Evolutionary conservation across 35 echinoderm and acorn worm genomes (phyloP), one percentile per base, ranked within the genome.

Genomic region (Acanthaster planci): DNA sequence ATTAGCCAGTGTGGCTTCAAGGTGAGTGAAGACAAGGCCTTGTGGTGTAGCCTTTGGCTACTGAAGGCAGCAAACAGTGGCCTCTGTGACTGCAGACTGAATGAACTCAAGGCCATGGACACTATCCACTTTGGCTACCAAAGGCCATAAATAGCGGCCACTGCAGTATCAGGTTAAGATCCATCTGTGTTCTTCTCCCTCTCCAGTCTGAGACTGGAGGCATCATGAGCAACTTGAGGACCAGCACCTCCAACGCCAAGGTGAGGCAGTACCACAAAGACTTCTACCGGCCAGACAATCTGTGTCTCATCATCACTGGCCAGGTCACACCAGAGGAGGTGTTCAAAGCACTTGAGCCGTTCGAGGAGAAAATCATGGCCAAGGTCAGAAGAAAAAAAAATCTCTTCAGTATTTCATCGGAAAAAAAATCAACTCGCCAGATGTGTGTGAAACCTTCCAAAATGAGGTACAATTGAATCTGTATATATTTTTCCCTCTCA

Each of bases 171-270:
- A n/a, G n/a, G n/a, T n/a, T n/a, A n/a, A n/a, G n/a, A n/a, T n/a
- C n/a, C n/a, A n/a, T n/a, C n/a, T n/a, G n/a, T n/a, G n/a, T n/a
- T n/a, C n/a, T n/a, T n/a, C n/a, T n/a, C n/a, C n/a, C n/a, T n/a
- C n/a, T n/a, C n/a, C n/a, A 98, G 95, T 93, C 91, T 7, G 95
- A 98, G 51, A 98, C 95, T 26, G 95, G 95, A 2, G 95, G 95
- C 39, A 98, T 98, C 51, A 98, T 98, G 95, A 55, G 76, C 8
- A 98, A 98, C 58, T 86, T 98, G 15, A 38, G 95, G 36, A 76
- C 80, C 7, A 94, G 87, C 17, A 98, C 95, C 7, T 91, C 92
- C 12, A 98, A 98, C 72, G 44, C 76, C 23, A 98, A 98, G 60
- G 95, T 98, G 34, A 59, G 88, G 4, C 30, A 89, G 14, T 98